phyloP scores from a whole-genome alignment of 1,140 invertebrate genomes.

The Danaus melanippus region DNA sequence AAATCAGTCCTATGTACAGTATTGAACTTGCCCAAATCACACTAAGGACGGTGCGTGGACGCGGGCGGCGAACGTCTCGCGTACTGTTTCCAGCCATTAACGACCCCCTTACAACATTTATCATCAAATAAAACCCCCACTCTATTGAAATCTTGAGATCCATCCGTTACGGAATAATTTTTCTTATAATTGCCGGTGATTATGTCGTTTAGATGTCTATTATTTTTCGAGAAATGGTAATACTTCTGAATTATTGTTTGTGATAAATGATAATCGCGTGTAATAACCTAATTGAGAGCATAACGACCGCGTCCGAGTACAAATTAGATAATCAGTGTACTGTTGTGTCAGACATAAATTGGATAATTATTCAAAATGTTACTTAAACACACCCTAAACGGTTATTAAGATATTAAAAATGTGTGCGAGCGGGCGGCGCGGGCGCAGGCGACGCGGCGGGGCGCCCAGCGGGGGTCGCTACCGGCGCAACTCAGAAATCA shows the following conservation, averaged over 20 bases:
- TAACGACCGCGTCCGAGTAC: conserved; percentile 14
- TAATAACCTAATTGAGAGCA: conserved; percentile 11
- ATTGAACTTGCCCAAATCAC: conserved; percentile 65
- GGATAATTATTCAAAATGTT: conserved; percentile 54
- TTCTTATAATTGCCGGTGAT: too few species aligned
- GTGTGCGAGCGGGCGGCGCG: conserved; percentile 24
- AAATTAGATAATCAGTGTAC: conserved; percentile 34
- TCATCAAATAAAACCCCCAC: conserved; percentile 18
- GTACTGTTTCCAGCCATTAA: conserved; percentile 45
- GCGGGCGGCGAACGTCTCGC: conserved; percentile 20
- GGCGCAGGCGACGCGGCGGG: conserved; percentile 38
- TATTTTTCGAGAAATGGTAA: not conserved
- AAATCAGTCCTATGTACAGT: conserved; percentile 66
- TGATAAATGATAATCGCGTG: not conserved
- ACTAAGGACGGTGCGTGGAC: conserved; percentile 36
- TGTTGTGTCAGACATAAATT: conserved; percentile 44
- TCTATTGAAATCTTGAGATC: conserved; percentile 22
- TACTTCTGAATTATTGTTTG: not conserved
- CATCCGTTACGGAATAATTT: not conserved
- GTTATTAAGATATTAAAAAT: conserved; percentile 68
- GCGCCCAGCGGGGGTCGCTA: conserved; percentile 58
- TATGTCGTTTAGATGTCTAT: not conserved
- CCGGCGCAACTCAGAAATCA: conserved; percentile 21
- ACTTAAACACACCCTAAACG: conserved; percentile 49
- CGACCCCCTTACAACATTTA: conserved; percentile 45